Evolutionary conservation across 2,113 vertebrate genomes (phyloP), one percentile per base, ranked within the genome.

Genomic region (Marcusenius ussheri): DNA sequence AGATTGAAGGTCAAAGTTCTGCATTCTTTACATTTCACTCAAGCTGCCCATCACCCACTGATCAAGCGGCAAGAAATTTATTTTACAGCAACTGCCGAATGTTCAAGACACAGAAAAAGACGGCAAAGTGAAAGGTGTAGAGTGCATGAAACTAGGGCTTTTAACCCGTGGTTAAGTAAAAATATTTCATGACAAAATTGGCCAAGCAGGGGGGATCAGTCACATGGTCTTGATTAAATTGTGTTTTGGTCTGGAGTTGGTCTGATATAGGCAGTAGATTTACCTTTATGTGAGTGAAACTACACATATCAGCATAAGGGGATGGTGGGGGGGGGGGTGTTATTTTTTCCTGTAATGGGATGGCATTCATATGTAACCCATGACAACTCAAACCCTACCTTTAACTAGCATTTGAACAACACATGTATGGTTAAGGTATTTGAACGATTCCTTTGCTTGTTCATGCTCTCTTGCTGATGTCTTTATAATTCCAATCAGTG

Each of bases 1-100:
- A 17, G 31, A 6, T 2, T 89, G 88, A 91, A 89, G 88, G 88
- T 74, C 50, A 89, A 90, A 85, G 86, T 53, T 83, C 15, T 89
- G 45, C 77, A 90, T 89, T 86, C 90, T 62, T 89, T 58, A 66
- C 27, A 46, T 42, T 86, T 84, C 42, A 85, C 42, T 45, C 89
- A 66, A 66, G 83, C 51, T 90, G 74, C 74, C 49, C 31, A 66
- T 88, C 53, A 58, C 83, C 85, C 46, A n/a, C 85, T 19, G 74
- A 39, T 15, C 31, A 80, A 80, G 35, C 35, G 42, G 74, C 35
- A 39, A 3, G 74, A 42, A 80, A 42, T 80, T 80, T 19, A 42
- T 80, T 42, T 80, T 42, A 42, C 74, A 19, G 74, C 74, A 42
- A 80, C 35, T 21, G 35, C 4, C 0, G 15, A 35, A 42, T 42